Percentiles rank a stretch among this genome's conserved stretches.
These are phyloP conservation scores for Zaprionus bogoriensis DNA, from an alignment of 2,888 invertebrate genomes.

Conservation along the genomic window DNA sequence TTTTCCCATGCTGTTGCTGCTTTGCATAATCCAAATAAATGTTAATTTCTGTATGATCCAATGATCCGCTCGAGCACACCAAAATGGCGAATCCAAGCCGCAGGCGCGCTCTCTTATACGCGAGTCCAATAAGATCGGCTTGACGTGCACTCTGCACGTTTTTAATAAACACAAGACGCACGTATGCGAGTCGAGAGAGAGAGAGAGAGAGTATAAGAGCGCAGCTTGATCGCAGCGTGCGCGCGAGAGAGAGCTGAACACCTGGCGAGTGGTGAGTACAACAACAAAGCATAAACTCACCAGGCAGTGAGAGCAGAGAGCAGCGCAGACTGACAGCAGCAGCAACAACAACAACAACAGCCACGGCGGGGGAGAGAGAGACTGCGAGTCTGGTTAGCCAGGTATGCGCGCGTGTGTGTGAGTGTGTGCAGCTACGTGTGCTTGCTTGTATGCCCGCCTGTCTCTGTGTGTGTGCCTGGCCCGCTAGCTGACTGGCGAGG, in stretches of 20 bases:
- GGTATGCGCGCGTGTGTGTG: constrained; percentile 1
- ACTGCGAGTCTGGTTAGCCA: constrained; percentile 50
- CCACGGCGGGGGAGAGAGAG: constrained; percentile 28
- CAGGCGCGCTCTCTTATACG: constrained; percentile 48
- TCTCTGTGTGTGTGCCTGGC: constrained; percentile 30
- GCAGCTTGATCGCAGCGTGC: background rate
- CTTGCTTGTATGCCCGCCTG: background rate
- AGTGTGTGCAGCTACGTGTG: background rate
- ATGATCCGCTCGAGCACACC: constrained; percentile 40
- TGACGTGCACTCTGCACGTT: constrained; percentile 34
- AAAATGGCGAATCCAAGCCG: constrained; percentile 71
- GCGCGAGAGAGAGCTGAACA: constrained; percentile 29
- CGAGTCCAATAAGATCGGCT: constrained; percentile 68
- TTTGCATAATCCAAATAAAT: constrained; percentile 26
- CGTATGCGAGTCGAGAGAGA: constrained; percentile 10
- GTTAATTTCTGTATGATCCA: background rate
- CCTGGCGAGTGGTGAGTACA: constrained; percentile 50
- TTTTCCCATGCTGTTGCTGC: no score
- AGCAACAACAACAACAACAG: constrained; percentile 21
- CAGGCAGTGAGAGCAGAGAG: background rate
- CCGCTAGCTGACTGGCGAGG: constrained; percentile 69
- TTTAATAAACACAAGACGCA: constrained; percentile 4
- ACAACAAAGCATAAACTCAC: constrained; percentile 53
- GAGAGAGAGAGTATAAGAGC: constrained; percentile 40
- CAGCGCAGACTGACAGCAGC: constrained; percentile 9